Conservation (phyloP, 2,797 vertebrate species). For the Thripadectes ignobilis region DNA sequence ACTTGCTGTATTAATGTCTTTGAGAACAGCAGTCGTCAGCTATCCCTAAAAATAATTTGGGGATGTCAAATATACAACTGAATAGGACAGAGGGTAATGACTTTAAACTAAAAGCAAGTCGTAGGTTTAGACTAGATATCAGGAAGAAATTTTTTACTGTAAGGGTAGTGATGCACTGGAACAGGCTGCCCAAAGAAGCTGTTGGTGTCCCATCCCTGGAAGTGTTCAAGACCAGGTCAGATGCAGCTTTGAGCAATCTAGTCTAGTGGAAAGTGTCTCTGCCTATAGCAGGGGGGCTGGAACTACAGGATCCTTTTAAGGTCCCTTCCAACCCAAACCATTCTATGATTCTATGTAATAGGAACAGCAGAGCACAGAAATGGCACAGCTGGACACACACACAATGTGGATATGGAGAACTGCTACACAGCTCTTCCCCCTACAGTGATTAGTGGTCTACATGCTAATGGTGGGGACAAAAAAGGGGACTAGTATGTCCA, state of each 20-base stretch:
- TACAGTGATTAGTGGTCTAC: background rate
- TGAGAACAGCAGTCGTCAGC: background rate
- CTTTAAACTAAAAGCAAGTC: background rate
- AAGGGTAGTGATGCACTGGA: background rate
- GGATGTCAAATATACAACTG: background rate
- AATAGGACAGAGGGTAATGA: background rate
- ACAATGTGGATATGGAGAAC: background rate
- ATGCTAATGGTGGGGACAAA: fast-evolving
- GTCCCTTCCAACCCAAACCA: background rate
- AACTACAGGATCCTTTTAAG: background rate
- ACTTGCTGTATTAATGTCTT: background rate
- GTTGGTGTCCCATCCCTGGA: background rate
- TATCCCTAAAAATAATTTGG: background rate
- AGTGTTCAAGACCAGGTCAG: background rate
- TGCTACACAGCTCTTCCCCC: background rate
- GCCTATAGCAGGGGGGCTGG: background rate
- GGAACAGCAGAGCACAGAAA: background rate
- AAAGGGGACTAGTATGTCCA: background rate
- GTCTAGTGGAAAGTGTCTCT: background rate
- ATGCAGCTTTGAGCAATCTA: background rate
- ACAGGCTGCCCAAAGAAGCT: background rate
- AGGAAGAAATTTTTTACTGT: background rate
- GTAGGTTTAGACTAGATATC: background rate
- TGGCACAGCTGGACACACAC: background rate
- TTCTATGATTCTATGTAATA: background rate